Percentiles rank a stretch among this genome's conserved stretches.
These are phyloP conservation scores for Sebastolobus altivelis DNA, from an alignment of 2,797 vertebrate genomes.

Conservation along the genomic window DNA sequence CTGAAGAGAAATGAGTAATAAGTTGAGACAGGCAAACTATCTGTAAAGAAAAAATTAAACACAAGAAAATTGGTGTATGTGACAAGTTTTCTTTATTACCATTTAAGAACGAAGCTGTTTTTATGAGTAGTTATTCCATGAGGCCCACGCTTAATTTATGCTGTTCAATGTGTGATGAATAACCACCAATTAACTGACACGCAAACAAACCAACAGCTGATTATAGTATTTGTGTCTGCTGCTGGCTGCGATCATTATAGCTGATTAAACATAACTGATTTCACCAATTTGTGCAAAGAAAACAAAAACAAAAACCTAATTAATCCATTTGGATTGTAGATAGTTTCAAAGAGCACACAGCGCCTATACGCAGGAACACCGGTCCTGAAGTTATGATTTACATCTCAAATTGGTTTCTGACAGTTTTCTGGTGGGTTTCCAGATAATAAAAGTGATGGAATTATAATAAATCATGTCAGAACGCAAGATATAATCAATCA, in stretches of 20 bases:
- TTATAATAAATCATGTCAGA: constrained; percentile 23
- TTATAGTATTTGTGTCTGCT: constrained; percentile 45
- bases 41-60: not conserved
- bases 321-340: constrained; percentile 6
- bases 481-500: constrained; percentile 6
- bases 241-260: constrained; percentile 50
- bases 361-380: not conserved
- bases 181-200: constrained; percentile 57
- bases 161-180: constrained; percentile 33
- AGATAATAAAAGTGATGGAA: constrained; percentile 24
- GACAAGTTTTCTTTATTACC: too few species aligned
- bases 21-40: not conserved
- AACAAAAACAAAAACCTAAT: not conserved
- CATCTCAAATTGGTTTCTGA: constrained; percentile 12
- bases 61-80: not conserved
- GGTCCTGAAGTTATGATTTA: not conserved
- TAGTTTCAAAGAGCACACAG: constrained; percentile 9
- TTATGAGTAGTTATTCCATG: not conserved
- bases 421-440: constrained; percentile 4
- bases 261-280: constrained; percentile 56
- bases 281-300: constrained; percentile 35
- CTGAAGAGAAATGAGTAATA: too few species aligned
- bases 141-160: constrained; percentile 38
- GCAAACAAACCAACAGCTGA: constrained; percentile 59
- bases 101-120: constrained; percentile 4